These are phyloP conservation scores for Halichondria panicea DNA, from an alignment of 37 sponge, comb jelly and placozoan species.

Conservation along the genomic window DNA sequence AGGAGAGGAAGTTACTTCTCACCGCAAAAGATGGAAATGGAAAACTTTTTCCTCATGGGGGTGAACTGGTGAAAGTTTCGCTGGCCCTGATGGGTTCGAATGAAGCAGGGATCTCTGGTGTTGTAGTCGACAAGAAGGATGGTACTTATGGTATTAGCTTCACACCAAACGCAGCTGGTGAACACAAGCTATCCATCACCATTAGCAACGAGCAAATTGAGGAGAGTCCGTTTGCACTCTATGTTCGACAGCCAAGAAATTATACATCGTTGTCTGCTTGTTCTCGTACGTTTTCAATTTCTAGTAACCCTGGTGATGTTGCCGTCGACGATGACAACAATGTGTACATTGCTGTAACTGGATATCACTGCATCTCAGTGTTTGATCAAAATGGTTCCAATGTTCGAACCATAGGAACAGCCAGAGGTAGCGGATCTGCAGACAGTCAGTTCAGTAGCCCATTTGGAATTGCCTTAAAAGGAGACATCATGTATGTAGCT, in stretches of 20 bases:
- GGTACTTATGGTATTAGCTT: constrained; percentile 19
- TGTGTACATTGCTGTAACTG: constrained; percentile 8
- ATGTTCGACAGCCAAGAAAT: constrained; percentile 6
- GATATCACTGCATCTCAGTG: constrained; percentile 16
- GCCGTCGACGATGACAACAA: constrained; percentile 29
- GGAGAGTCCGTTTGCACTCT: constrained; percentile 15
- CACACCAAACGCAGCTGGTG: constrained; percentile 10
- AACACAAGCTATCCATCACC: constrained; percentile 18
- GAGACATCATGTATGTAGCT: constrained; percentile 40
- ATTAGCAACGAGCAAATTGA: constrained; percentile 1
- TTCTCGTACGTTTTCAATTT: not conserved
- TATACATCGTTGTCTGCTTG: constrained; percentile 2
- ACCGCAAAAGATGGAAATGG: constrained; percentile 3
- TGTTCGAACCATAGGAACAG: constrained; percentile 6
- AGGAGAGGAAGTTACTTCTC: constrained; percentile 5
- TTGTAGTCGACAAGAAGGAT: constrained; percentile 7
- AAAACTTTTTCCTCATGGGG: constrained; percentile 7
- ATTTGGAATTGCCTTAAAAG: constrained; percentile 27
- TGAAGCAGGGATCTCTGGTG: not conserved
- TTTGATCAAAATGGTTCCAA: not conserved
- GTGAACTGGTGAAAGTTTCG: not conserved
- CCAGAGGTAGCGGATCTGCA: constrained; percentile 36
- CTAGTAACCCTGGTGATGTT: constrained; percentile 17
- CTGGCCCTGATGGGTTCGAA: not conserved
- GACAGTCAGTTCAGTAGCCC: constrained; percentile 36